Evolutionary conservation across 2,113 vertebrate genomes (phyloP).

Genomic region (Heptranchias perlo): DNA sequence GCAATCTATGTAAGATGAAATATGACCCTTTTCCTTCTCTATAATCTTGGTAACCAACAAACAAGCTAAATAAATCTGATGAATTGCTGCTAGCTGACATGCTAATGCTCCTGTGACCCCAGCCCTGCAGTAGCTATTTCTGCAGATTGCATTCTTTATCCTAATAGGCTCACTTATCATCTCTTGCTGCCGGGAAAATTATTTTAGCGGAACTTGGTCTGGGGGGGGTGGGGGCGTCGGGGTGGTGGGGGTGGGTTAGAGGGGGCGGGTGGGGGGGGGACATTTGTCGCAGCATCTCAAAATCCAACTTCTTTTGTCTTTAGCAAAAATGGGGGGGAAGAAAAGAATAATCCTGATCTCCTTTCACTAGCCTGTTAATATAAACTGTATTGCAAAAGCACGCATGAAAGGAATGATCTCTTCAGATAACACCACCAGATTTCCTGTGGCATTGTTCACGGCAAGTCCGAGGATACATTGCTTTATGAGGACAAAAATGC

Average conservation of each 20-base stretch:
- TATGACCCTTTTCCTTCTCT: conserved; percentile 38
- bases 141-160: conserved; percentile 50
- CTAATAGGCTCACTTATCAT: conserved; percentile 50
- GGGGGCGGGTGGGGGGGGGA: not conserved
- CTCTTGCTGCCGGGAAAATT: conserved; percentile 43
- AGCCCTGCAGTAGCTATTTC: conserved; percentile 43
- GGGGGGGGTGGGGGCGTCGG: not conserved
- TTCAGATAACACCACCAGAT: not conserved
- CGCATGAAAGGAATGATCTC: not conserved
- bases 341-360: not conserved
- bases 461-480: not conserved
- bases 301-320: conserved; percentile 40
- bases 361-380: not conserved
- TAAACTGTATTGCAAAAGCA: not conserved
- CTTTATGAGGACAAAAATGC: not conserved
- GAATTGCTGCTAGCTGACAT: conserved; percentile 41
- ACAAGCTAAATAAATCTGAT: conserved; percentile 47
- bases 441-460: not conserved
- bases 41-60: conserved; percentile 40
- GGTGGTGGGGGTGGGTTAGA: not conserved
- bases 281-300: conserved; percentile 45
- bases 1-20: conserved; percentile 22
- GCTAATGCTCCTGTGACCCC: conserved; percentile 44
- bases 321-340: not conserved
- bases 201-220: conserved; percentile 43